A percentile compares a stretch with the other conserved stretches of the same genome.
These are phyloP conservation scores for Hydrolagus affinis DNA, from an alignment of 2,113 vertebrate species.

Conservation along the genomic window DNA sequence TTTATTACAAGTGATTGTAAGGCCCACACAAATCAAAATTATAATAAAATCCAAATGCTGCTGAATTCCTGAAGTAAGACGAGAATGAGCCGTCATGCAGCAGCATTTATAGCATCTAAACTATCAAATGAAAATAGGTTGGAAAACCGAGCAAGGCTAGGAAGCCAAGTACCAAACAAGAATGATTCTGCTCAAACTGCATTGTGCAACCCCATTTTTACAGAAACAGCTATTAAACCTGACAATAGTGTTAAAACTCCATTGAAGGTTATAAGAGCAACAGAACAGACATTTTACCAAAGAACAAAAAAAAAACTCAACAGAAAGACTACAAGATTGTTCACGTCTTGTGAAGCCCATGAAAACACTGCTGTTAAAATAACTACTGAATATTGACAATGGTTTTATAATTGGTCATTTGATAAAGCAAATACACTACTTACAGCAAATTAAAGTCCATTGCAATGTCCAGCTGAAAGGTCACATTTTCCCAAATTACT, in stretches of 20 bases:
- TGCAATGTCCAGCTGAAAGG: constrained; percentile 7
- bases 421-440: constrained; percentile 59
- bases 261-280: constrained; percentile 48
- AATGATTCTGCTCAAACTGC: not conserved
- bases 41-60: constrained; percentile 58
- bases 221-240: not conserved
- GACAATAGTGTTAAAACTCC: constrained; percentile 56
- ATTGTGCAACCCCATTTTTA: constrained; percentile 22
- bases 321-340: constrained; percentile 14
- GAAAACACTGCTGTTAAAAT: constrained; percentile 58
- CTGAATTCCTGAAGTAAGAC: constrained; percentile 49
- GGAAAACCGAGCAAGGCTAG: not conserved
- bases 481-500: constrained; percentile 41
- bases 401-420: constrained; percentile 49
- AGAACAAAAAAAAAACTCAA: constrained; percentile 24
- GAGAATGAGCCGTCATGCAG: constrained; percentile 46
- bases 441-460: constrained; percentile 47
- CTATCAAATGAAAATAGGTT: constrained; percentile 30
- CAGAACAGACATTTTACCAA: constrained; percentile 49
- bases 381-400: constrained; percentile 46
- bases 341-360: constrained; percentile 43
- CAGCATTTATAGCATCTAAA: constrained; percentile 45
- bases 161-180: not conserved
- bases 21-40: constrained; percentile 53
- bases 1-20: constrained; percentile 69